Evolutionary conservation across 2,797 vertebrate species (phyloP).

Genomic region (Pagetopsis macropterus): DNA sequence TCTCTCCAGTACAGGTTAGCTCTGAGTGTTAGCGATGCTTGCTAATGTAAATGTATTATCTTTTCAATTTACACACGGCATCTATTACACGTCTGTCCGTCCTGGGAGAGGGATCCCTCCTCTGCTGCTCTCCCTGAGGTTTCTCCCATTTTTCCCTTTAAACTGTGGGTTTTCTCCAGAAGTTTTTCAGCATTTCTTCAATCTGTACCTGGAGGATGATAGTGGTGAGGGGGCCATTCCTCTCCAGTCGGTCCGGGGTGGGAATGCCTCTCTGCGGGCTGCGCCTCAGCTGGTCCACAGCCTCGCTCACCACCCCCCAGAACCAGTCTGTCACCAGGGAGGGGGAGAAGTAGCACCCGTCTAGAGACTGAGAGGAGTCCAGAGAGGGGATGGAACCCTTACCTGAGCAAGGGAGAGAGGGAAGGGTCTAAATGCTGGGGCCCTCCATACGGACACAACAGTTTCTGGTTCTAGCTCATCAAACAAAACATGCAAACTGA

Average conservation of each 20-base stretch:
- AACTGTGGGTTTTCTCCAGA: too few species aligned
- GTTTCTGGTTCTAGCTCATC: too few species aligned
- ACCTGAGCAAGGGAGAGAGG: slow-evolving; percentile 18
- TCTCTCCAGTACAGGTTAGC: too few species aligned
- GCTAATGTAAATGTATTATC: too few species aligned
- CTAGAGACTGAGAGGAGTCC: slow-evolving; percentile 79
- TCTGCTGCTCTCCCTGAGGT: too few species aligned
- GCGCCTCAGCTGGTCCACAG: slow-evolving; percentile 82
- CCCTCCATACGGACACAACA: background rate
- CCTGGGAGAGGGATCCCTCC: too few species aligned
- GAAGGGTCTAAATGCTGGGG: background rate
- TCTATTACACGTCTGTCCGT: too few species aligned
- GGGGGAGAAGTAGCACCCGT: slow-evolving; percentile 88
- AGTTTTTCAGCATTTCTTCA: background rate
- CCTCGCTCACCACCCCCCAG: slow-evolving; percentile 83
- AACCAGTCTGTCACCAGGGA: slow-evolving; percentile 88
- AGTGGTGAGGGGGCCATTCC: slow-evolving; percentile 87
- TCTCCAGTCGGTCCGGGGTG: slow-evolving; percentile 84
- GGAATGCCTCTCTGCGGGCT: slow-evolving; percentile 86
- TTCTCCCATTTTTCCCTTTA: too few species aligned
- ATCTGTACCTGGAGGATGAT: slow-evolving; percentile 83
- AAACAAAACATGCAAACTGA: background rate
- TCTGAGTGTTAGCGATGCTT: too few species aligned
- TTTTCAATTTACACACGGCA: too few species aligned
- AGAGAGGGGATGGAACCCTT: slow-evolving; percentile 76